These are phyloP conservation scores for Morpho achilles DNA, from an alignment of 2,888 invertebrate genomes.

Conservation along the genomic window DNA sequence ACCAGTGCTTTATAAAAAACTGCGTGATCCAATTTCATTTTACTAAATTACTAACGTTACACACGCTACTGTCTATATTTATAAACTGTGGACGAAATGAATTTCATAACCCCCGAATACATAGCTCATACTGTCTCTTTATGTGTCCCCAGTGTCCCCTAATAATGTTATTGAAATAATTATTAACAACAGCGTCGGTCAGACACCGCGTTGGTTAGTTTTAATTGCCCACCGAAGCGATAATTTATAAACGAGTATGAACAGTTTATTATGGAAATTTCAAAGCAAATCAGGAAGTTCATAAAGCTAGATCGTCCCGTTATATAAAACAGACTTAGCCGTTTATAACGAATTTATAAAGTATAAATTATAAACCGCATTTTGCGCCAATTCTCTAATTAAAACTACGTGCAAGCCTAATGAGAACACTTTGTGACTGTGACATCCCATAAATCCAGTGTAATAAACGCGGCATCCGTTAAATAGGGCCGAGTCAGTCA, in stretches of 20 bases:
- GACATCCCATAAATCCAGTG: constrained; percentile 70
- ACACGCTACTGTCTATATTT: constrained; percentile 5
- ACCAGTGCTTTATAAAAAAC: background rate
- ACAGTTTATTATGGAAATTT: constrained; percentile 32
- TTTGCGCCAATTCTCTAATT: constrained; percentile 56
- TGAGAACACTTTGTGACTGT: constrained; percentile 63
- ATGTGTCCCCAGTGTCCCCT: constrained; percentile 53
- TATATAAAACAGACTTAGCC: background rate
- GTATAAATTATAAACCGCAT: constrained; percentile 9
- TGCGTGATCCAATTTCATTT: constrained; percentile 37
- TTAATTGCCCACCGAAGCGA: constrained; percentile 61
- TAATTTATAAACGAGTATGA: constrained; percentile 46
- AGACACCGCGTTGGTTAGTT: constrained; percentile 52
- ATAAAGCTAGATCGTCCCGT: background rate
- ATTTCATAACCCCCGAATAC: constrained; percentile 39
- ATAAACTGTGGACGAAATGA: constrained; percentile 32
- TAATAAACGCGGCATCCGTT: constrained; percentile 70
- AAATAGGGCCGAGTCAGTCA: constrained; percentile 69
- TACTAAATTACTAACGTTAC: constrained; percentile 4
- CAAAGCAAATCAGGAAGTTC: constrained; percentile 24
- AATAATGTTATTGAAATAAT: constrained; percentile 61
- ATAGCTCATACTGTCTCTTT: constrained; percentile 40
- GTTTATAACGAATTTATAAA: background rate
- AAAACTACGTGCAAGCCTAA: constrained; percentile 64
- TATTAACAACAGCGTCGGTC: constrained; percentile 46